Conservation (phyloP, 2,888 invertebrate genomes). For the Euproctis similis region DNA sequence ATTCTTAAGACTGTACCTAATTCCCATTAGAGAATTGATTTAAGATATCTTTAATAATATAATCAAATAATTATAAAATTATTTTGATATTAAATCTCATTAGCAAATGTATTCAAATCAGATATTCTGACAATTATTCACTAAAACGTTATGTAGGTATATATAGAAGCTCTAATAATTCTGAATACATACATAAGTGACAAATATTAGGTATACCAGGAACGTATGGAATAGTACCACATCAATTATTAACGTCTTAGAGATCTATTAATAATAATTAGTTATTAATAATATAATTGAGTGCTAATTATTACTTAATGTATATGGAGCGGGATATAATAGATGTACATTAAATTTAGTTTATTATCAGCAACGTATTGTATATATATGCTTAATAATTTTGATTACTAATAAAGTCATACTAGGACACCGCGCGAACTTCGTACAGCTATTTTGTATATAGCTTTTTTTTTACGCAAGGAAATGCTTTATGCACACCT, state of each 20-base stretch:
- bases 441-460: too few species aligned
- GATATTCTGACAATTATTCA: not conserved
- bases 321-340: constrained; percentile 9
- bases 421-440: too few species aligned
- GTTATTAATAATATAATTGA: constrained; percentile 35
- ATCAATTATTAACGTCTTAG: constrained; percentile 44
- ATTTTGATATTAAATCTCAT: too few species aligned
- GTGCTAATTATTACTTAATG: constrained; percentile 31
- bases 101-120: too few species aligned
- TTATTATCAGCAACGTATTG: constrained; percentile 7
- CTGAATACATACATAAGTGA: constrained; percentile 15
- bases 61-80: too few species aligned
- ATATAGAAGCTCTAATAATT: constrained; percentile 17
- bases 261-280: constrained; percentile 28
- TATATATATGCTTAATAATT: too few species aligned
- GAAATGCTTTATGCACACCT: too few species aligned
- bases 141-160: not conserved
- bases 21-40: too few species aligned
- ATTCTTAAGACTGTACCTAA: too few species aligned
- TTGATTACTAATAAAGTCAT: too few species aligned
- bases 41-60: too few species aligned
- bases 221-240: constrained; percentile 39
- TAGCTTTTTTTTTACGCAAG: too few species aligned
- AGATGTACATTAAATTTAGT: constrained; percentile 9
- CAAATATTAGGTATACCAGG: constrained; percentile 36